Percentiles rank a stretch among this genome's conserved stretches.
Conservation (phyloP, 2,113 vertebrate genomes). For the Nannobrachium achirus region DNA sequence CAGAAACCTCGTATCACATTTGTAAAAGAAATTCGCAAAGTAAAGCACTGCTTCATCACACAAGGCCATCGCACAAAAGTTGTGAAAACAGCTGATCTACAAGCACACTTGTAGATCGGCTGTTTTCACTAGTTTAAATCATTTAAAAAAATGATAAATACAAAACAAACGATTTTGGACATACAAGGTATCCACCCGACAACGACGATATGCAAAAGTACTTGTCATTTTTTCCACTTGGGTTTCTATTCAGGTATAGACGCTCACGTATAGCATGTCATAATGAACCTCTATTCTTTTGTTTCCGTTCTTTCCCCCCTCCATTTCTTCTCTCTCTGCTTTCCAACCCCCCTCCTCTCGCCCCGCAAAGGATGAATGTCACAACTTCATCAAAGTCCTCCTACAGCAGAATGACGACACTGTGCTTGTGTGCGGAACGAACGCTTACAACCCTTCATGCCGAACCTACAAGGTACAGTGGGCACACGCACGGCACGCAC, state of each 20-base stretch:
- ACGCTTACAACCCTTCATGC: constrained; percentile 97
- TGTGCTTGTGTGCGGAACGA: constrained; percentile 97
- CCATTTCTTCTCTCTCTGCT: neutral
- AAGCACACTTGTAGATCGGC: no score
- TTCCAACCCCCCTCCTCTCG: neutral
- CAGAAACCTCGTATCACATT: no score
- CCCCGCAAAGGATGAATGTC: constrained; percentile 93
- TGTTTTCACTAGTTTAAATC: no score
- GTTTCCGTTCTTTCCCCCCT: constrained; percentile 20
- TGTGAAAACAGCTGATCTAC: no score
- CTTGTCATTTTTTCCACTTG: no score
- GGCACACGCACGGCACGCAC: neutral
- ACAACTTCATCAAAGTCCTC: constrained; percentile 99
- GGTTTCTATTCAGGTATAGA: constrained; percentile 19
- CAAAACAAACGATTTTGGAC: no score
- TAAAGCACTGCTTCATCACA: no score
- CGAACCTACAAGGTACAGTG: constrained; percentile 91
- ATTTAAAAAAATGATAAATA: no score
- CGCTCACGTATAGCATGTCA: constrained; percentile 29
- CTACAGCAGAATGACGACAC: constrained; percentile 93
- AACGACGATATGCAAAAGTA: no score
- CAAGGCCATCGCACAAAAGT: no score
- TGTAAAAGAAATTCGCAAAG: no score
- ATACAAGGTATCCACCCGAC: no score
- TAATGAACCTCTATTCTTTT: constrained; percentile 26